phyloP scores from a whole-genome alignment of 2,888 invertebrate species.

The Pandemis cinnamomeana region DNA sequence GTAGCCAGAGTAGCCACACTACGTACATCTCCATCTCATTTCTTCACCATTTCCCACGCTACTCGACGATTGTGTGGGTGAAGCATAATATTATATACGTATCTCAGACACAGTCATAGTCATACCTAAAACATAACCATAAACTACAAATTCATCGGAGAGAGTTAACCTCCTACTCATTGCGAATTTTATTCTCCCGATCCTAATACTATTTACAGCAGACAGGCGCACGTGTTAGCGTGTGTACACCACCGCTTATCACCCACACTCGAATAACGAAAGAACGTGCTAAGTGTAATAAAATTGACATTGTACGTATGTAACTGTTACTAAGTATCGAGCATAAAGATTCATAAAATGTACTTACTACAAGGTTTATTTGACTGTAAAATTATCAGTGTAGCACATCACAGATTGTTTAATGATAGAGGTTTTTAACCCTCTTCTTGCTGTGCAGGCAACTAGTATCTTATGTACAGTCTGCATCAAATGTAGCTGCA shows the following conservation, averaged over 20 bases:
- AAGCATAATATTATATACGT: too few relatives aligned
- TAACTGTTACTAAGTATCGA: constrained; percentile 38
- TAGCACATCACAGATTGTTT: constrained; percentile 17
- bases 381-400: constrained; percentile 24
- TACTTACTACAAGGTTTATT: constrained; percentile 31
- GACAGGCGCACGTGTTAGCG: constrained; percentile 30
- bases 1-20: too few relatives aligned
- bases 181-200: constrained; percentile 8
- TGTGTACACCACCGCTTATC: constrained; percentile 23
- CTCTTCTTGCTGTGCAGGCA: not conserved
- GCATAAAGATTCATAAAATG: constrained; percentile 33
- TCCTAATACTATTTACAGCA: constrained; percentile 14
- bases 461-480: not conserved
- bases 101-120: too few relatives aligned
- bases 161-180: not conserved
- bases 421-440: constrained; percentile 33
- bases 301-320: constrained; percentile 31
- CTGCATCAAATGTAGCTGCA: too few relatives aligned
- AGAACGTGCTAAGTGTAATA: constrained; percentile 41
- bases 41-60: too few relatives aligned
- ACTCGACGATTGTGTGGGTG: too few relatives aligned
- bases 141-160: not conserved
- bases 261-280: constrained; percentile 28
- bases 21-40: too few relatives aligned
- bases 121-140: too few relatives aligned